phyloP scores from a whole-genome alignment of 2,888 invertebrate species.

The Cheiracanthium punctorium region DNA sequence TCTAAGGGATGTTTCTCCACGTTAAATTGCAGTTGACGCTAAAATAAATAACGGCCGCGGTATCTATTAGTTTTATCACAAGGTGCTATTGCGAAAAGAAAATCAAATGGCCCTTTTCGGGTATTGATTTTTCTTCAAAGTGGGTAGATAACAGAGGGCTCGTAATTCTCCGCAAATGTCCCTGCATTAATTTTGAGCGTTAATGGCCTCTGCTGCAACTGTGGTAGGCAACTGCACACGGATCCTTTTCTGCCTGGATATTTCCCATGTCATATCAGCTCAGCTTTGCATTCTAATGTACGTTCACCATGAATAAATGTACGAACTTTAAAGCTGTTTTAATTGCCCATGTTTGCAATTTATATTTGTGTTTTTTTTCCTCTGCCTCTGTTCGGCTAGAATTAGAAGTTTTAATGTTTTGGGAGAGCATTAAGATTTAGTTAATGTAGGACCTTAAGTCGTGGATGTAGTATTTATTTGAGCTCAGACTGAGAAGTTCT shows the following conservation, averaged over 20 bases:
- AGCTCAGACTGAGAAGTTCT: too few relatives aligned
- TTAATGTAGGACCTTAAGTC: too few relatives aligned
- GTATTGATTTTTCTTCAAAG: neutral
- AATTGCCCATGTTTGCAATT: neutral
- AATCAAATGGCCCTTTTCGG: neutral
- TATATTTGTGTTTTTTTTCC: too few relatives aligned
- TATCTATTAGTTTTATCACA: too few relatives aligned
- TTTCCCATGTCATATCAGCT: neutral
- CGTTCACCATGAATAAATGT: neutral
- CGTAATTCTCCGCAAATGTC: neutral
- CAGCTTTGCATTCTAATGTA: neutral
- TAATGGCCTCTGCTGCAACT: neutral
- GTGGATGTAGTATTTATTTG: too few relatives aligned
- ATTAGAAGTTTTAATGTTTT: too few relatives aligned
- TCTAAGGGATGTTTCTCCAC: too few relatives aligned
- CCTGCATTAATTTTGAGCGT: neutral
- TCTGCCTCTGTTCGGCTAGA: too few relatives aligned
- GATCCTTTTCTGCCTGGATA: neutral
- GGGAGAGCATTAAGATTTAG: too few relatives aligned
- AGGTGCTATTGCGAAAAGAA: too few relatives aligned
- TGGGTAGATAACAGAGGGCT: neutral
- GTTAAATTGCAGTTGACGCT: too few relatives aligned
- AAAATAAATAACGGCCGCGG: too few relatives aligned
- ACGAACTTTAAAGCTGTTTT: neutral
- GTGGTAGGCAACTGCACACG: neutral